Conservation (phyloP, 2,113 vertebrate genomes). For the Tenebrosternarchus preto region DNA sequence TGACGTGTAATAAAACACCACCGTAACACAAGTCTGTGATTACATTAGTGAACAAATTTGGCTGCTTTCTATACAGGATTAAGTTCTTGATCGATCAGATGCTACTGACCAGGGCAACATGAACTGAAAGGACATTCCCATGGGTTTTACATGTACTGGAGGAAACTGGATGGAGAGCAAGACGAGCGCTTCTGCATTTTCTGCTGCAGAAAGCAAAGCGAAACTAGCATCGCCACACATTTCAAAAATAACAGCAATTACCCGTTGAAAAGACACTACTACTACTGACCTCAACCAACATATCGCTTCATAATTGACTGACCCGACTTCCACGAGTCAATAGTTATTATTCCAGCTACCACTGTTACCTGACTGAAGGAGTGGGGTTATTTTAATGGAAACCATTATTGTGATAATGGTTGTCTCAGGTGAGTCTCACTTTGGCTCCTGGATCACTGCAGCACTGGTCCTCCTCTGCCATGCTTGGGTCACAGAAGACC, state of each 20-base stretch:
- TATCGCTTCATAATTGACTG: background rate
- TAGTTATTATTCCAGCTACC: background rate
- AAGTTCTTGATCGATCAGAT: slow-evolving; percentile 31
- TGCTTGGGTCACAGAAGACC: slow-evolving; percentile 86
- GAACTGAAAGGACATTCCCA: slow-evolving; percentile 22
- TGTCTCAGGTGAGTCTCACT: slow-evolving; percentile 77
- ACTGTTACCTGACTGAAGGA: background rate
- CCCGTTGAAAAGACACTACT: too few species aligned
- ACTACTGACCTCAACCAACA: too few species aligned
- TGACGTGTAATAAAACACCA: slow-evolving; percentile 5
- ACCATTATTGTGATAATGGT: background rate
- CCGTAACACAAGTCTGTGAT: slow-evolving; percentile 30
- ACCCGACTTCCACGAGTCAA: too few species aligned
- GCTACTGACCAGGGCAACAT: slow-evolving; percentile 17
- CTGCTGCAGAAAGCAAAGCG: too few species aligned
- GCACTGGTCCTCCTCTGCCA: slow-evolving; percentile 82
- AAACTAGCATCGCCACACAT: too few species aligned
- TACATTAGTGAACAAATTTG: slow-evolving; percentile 13
- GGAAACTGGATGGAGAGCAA: background rate
- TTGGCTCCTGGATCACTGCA: slow-evolving; percentile 80
- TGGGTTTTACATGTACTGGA: background rate
- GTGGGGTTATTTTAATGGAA: background rate
- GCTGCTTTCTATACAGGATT: slow-evolving; percentile 24
- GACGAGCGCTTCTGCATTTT: too few species aligned
- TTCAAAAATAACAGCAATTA: too few species aligned